Evolutionary conservation across 2,888 invertebrate species (phyloP), one percentile per base, ranked within the genome.

Genomic region (Drosophila seclusa): DNA sequence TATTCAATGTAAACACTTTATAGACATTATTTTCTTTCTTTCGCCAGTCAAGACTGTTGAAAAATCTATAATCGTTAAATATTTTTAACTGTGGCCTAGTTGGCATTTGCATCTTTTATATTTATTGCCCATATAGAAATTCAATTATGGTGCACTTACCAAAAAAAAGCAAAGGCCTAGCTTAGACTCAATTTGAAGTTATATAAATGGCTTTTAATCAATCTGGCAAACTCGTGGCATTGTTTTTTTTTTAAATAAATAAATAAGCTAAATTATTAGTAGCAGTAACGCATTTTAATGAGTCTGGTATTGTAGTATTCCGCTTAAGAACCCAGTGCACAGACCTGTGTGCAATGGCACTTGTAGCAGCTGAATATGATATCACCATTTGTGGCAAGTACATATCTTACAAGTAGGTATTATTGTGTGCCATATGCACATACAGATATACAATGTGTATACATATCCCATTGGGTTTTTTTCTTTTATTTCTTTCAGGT

Each of bases 1-100:
- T 64, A 68, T 58, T 34, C 63, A 48, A 63, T 71, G 29, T 36
- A 71, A 50, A 73, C 64, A 48, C 64, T 73, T 38, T 48, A 70
- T n/a, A 27, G 40, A 36, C 27, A 40, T 32, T 53, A 31, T 48
- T 38, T 27, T 36, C 40, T 7, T 63, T 76, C 11, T 27, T 31
- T 74, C 45, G 21, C 53, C 53, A 53, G 36, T 18, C 53, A 38
- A 21, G 16, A 10, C n/a, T 36, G n/a, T 29, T 29, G 18, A n/a
- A 27, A 27, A 13, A 38, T 49, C 48, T 21, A 32, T 10, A 53
- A 38, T 32, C 45, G 31, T 27, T 32, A 10, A 18, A 27, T 32
- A 48, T 67, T 67, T 32, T 67, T 67, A 27, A 11, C 24, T 21
- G 21, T 6, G 29, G 52, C 40, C 42, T 2, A 53, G 13, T 21